Evolutionary conservation across 2,888 invertebrate genomes (phyloP), one percentile per base, ranked within the genome.

Genomic region (Pheosia gnoma): DNA sequence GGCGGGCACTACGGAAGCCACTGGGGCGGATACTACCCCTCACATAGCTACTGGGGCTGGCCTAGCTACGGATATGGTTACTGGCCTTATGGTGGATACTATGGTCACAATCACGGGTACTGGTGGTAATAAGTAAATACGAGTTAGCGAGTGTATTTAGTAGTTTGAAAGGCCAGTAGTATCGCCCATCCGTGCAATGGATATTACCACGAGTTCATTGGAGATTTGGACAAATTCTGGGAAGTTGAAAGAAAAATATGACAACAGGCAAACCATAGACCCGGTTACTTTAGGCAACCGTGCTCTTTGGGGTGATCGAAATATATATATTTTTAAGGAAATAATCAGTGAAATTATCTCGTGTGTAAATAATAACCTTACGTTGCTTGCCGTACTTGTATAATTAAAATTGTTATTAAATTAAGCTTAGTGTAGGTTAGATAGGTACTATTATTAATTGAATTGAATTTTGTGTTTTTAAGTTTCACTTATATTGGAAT

Each of bases 1-100:
- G 85, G 86, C 0, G 87, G 87, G 0, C 76, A 81, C 51, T 77
- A 72, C 53, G 84, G 83, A 60, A 84, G 79, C 2, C 70, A 74
- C 25, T 77, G 71, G 61, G 75, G 77, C 9, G 71, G 71, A 3
- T 65, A 73, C 11, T 79, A 78, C 66, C 75, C 71, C 25, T 60
- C 68, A 53, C 64, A 78, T 9, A 65, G 79, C 39, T 77, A 77
- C 58, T 79, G 74, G 67, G 81, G 75, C 10, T 75, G 63, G 57
- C 75, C 75, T 37, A 71, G 73, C 47, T 72, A 72, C 8, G 57
- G 83, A 0, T 81, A 78, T 59, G 84, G 87, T 0, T 80, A 78
- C 36, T 84, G 85, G 4, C 78, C 80, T 2, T 81, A 79, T 79
- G 78, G 79, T 8, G 75, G 79, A 0, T 78, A 81, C 59, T 72